Percentiles rank a stretch among this genome's conserved stretches.
These are phyloP conservation scores for Drosophila planitibia DNA, from an alignment of 2,888 invertebrate species.

Conservation along the genomic window DNA sequence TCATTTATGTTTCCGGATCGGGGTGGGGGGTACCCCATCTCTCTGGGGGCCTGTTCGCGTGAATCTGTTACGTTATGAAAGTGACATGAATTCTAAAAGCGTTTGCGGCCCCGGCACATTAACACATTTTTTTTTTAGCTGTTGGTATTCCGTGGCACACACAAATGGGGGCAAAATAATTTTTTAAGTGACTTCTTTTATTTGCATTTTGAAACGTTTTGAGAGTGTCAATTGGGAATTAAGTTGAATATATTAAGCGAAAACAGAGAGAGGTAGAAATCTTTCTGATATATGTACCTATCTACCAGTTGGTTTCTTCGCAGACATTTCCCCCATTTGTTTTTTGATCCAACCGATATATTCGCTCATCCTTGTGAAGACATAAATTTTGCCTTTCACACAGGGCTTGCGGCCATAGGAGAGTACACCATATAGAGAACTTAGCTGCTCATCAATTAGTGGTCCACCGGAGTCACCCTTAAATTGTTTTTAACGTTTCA, in stretches of 20 bases:
- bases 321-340: slow-evolving; percentile 36
- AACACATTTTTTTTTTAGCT: slow-evolving; percentile 42
- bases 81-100: slow-evolving; percentile 82
- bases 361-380: slow-evolving; percentile 63
- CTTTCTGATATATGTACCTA: background rate
- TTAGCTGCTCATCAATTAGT: slow-evolving; percentile 63
- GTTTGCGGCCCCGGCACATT: slow-evolving; percentile 71
- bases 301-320: background rate
- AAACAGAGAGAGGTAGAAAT: slow-evolving; percentile 1
- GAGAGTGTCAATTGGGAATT: slow-evolving; percentile 58
- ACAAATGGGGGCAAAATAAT: slow-evolving; percentile 69
- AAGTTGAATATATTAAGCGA: slow-evolving; percentile 52
- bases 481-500: slow-evolving; percentile 21
- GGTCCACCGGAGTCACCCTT: slow-evolving; percentile 84
- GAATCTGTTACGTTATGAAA: slow-evolving; percentile 73
- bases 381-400: slow-evolving; percentile 44
- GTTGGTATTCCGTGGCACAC: slow-evolving; percentile 37
- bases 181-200: slow-evolving; percentile 79
- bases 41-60: slow-evolving; percentile 61
- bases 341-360: slow-evolving; percentile 60
- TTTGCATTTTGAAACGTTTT: slow-evolving; percentile 71
- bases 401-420: slow-evolving; percentile 79
- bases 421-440: slow-evolving; percentile 74
- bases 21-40: slow-evolving; percentile 17
- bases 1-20: slow-evolving; percentile 54